These are phyloP conservation scores for Aix galericulata DNA, from an alignment of 2,113 vertebrate genomes.

Conservation along the genomic window DNA sequence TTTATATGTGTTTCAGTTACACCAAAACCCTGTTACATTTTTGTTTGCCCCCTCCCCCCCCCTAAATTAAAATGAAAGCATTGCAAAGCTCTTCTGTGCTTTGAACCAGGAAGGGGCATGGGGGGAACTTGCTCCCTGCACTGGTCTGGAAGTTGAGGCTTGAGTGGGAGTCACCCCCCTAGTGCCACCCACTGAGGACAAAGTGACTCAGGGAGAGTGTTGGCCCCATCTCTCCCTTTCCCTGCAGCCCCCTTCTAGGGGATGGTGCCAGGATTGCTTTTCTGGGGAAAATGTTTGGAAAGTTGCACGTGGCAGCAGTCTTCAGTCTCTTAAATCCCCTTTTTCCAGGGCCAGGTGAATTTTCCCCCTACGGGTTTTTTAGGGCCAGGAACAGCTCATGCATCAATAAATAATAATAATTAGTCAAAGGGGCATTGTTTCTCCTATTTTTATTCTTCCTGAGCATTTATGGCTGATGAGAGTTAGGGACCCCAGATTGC, in stretches of 20 bases:
- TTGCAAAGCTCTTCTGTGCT: fast-evolving
- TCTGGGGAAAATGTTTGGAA: background rate
- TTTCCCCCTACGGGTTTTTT: background rate
- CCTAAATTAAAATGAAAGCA: background rate
- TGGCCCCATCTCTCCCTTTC: background rate
- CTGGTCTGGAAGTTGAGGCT: background rate
- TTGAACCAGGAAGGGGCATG: fast-evolving
- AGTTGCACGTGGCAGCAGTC: too few relatives aligned
- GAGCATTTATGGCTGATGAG: background rate
- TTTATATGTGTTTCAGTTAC: background rate
- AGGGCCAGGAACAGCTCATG: background rate
- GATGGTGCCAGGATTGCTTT: too few relatives aligned
- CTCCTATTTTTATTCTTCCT: background rate
- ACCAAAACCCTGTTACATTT: fast-evolving
- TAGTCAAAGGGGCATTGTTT: background rate
- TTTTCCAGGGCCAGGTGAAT: background rate
- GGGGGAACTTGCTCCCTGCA: too few relatives aligned
- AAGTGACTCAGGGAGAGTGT: background rate
- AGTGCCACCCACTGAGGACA: background rate
- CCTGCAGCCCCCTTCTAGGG: background rate
- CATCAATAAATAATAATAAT: background rate
- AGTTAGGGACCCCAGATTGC: background rate
- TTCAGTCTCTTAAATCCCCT: background rate
- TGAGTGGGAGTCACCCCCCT: background rate
- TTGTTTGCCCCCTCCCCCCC: background rate